Evolutionary conservation across 1,140 invertebrate species (phyloP).

Genomic region (Hycleus cichorii): DNA sequence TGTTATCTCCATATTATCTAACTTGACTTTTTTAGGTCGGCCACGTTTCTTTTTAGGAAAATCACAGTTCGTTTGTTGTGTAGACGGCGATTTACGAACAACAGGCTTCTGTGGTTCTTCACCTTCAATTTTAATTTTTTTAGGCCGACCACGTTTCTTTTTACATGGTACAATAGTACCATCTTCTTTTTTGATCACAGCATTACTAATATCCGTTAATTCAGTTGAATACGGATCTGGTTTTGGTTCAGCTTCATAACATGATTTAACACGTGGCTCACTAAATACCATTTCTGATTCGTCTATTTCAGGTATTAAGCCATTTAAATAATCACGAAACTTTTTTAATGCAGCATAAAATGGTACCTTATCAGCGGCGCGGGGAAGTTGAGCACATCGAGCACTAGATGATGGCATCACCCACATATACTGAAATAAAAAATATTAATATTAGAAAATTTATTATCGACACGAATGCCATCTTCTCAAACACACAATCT

Average conservation of each 20-base stretch:
- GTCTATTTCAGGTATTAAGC: conserved; percentile 76
- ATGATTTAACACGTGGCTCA: conserved; percentile 61
- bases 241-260: conserved; percentile 49
- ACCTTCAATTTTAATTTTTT: conserved; percentile 73
- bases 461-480: background rate
- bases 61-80: conserved; percentile 45
- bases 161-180: conserved; percentile 64
- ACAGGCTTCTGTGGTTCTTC: conserved; percentile 51
- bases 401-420: conserved; percentile 98
- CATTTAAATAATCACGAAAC: conserved; percentile 90
- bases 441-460: background rate
- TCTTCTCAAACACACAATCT: too few relatives aligned
- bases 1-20: conserved; percentile 39
- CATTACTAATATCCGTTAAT: conserved; percentile 44
- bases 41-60: conserved; percentile 76
- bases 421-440: conserved; percentile 78
- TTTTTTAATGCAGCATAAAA: conserved; percentile 94
- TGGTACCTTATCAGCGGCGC: conserved; percentile 93
- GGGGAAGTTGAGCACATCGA: conserved; percentile 87
- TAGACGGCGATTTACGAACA: conserved; percentile 45
- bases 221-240: conserved; percentile 33
- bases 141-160: conserved; percentile 80
- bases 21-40: conserved; percentile 73
- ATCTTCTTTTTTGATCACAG: conserved; percentile 48
- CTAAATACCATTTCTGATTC: conserved; percentile 89